These are phyloP conservation scores for Neoascia interrupta DNA, from an alignment of 2,888 invertebrate genomes.

Conservation along the genomic window DNA sequence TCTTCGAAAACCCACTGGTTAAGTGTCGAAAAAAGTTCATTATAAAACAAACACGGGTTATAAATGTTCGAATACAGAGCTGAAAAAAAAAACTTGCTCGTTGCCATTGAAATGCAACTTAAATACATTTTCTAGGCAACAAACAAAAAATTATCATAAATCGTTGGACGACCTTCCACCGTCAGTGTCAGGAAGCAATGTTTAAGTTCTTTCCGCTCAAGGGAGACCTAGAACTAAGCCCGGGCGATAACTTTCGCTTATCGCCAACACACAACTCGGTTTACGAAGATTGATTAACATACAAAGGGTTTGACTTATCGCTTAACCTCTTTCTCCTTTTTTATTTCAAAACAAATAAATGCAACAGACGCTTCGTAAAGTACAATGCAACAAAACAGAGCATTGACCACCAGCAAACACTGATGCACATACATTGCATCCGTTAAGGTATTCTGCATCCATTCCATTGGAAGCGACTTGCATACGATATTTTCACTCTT, in stretches of 20 bases:
- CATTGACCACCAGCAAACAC: slow-evolving; percentile 30
- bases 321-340: neutral
- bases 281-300: slow-evolving; percentile 28
- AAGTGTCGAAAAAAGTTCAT: no score
- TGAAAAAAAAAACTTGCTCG: no score
- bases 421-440: slow-evolving; percentile 24
- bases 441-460: slow-evolving; percentile 42
- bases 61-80: no score
- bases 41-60: no score
- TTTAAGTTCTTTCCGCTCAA: neutral
- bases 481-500: slow-evolving; percentile 38
- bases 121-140: no score
- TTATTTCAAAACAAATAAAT: no score
- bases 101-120: no score
- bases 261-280: slow-evolving; percentile 8
- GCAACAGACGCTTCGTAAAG: neutral
- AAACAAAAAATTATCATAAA: no score
- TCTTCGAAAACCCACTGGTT: no score
- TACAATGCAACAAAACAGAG: slow-evolving; percentile 14
- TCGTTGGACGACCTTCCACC: no score
- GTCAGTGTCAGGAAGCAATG: no score
- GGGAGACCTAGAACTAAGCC: neutral
- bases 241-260: slow-evolving; percentile 48
- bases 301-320: slow-evolving; percentile 28
- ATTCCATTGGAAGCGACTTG: slow-evolving; percentile 41